phyloP scores from a whole-genome alignment of 1,140 invertebrate species.

The Drosophila yakuba region DNA sequence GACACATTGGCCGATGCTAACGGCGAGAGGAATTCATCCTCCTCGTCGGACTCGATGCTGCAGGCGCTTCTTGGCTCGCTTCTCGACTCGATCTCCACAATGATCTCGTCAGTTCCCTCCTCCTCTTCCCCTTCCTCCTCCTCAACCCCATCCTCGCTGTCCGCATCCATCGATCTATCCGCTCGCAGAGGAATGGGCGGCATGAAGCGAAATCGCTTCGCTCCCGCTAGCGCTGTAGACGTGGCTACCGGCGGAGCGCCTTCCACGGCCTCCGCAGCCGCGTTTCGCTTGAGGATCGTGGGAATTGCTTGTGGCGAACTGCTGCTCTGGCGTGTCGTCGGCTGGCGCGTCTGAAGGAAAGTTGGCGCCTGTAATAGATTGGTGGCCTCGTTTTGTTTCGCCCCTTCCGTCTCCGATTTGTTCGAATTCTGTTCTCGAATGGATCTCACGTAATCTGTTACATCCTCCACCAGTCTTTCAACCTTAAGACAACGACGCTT shows the following conservation, averaged over 20 bases:
- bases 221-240: background rate
- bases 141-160: background rate
- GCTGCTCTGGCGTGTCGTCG: background rate
- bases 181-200: constrained; percentile 35
- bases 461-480: constrained; percentile 42
- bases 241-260: constrained; percentile 3
- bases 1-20: constrained; percentile 28
- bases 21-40: constrained; percentile 58
- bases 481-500: constrained; percentile 57
- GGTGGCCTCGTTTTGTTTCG: background rate
- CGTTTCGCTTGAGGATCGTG: constrained; percentile 32
- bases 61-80: background rate
- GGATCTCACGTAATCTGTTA: constrained; percentile 18
- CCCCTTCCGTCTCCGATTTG: background rate
- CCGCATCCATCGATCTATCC: background rate
- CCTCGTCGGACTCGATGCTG: constrained; percentile 11
- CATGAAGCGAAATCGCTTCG: constrained; percentile 33
- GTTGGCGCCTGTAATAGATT: constrained; percentile 28
- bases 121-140: constrained; percentile 8
- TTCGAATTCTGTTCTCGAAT: background rate
- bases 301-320: background rate
- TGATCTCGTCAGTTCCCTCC: constrained; percentile 63
- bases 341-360: constrained; percentile 15
- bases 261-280: background rate
- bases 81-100: constrained; percentile 52